Percentiles rank a stretch among this genome's conserved stretches.
These are phyloP conservation scores for Antitype chi DNA, from an alignment of 2,888 invertebrate species.

Conservation along the genomic window DNA sequence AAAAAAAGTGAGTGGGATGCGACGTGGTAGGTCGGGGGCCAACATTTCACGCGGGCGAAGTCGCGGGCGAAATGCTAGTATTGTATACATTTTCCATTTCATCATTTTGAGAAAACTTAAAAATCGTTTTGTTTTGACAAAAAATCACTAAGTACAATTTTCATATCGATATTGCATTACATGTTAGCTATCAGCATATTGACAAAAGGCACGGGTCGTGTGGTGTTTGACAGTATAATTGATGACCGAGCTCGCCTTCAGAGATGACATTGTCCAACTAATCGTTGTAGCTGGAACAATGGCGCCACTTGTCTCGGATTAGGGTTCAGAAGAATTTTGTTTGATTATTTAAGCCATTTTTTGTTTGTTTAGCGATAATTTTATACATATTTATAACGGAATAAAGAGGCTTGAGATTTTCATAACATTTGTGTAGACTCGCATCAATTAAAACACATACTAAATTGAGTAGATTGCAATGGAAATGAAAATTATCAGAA, in stretches of 20 bases:
- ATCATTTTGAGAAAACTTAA: background rate
- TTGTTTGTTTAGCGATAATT: background rate
- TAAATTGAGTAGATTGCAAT: background rate
- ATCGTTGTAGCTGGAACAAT: constrained; percentile 71
- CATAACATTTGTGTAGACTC: background rate
- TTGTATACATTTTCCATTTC: background rate
- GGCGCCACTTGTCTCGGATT: constrained; percentile 70
- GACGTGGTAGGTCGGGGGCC: too few species aligned
- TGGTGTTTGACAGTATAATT: constrained; percentile 81
- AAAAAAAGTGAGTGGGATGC: too few species aligned
- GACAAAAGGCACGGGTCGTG: constrained; percentile 68
- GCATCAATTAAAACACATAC: background rate
- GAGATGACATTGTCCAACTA: constrained; percentile 75
- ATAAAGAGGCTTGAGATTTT: background rate
- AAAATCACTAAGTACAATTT: background rate
- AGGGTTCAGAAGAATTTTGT: constrained; percentile 43
- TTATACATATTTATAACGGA: background rate
- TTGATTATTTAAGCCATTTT: background rate
- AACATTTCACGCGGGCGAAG: too few species aligned
- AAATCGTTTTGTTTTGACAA: background rate
- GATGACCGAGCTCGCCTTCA: constrained; percentile 78
- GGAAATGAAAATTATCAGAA: background rate
- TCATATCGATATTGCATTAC: constrained; percentile 20
- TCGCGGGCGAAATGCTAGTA: too few species aligned
- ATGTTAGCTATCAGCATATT: constrained; percentile 52